Evolutionary conservation across 1,140 invertebrate species (phyloP).

Genomic region (Trichoplusia ni): DNA sequence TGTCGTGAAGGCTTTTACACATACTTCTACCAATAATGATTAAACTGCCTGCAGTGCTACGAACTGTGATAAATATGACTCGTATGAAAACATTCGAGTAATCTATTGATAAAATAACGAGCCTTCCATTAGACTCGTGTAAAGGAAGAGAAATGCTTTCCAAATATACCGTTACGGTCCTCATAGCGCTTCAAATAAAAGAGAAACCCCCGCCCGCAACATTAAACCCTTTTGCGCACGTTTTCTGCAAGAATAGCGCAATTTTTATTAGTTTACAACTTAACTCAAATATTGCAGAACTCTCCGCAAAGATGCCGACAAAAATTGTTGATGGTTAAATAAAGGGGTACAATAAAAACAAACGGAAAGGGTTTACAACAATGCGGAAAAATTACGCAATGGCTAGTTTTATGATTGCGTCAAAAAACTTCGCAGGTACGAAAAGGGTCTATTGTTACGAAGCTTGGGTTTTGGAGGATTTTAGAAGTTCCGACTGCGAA

Average conservation of each 20-base stretch:
- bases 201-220: constrained; percentile 55
- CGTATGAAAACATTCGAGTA: constrained; percentile 54
- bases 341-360: constrained; percentile 73
- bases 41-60: constrained; percentile 14
- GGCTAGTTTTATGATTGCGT: constrained; percentile 62
- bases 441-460: constrained; percentile 50
- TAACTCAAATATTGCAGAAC: constrained; percentile 67
- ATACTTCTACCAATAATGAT: constrained; percentile 26
- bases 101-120: constrained; percentile 48
- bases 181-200: constrained; percentile 61
- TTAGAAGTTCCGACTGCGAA: constrained; percentile 43
- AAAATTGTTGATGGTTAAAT: constrained; percentile 45
- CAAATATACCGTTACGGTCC: constrained; percentile 64
- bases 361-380: constrained; percentile 77
- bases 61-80: constrained; percentile 50
- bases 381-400: constrained; percentile 79
- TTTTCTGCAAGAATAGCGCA: constrained; percentile 73
- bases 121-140: constrained; percentile 55
- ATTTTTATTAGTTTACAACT: constrained; percentile 78
- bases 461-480: constrained; percentile 32
- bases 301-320: constrained; percentile 71
- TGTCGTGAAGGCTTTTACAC: constrained; percentile 30
- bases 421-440: constrained; percentile 74
- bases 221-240: constrained; percentile 71
- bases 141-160: constrained; percentile 50